phyloP scores from a whole-genome alignment of 2,797 vertebrate species.

The Melanotaenia trifasciata region DNA sequence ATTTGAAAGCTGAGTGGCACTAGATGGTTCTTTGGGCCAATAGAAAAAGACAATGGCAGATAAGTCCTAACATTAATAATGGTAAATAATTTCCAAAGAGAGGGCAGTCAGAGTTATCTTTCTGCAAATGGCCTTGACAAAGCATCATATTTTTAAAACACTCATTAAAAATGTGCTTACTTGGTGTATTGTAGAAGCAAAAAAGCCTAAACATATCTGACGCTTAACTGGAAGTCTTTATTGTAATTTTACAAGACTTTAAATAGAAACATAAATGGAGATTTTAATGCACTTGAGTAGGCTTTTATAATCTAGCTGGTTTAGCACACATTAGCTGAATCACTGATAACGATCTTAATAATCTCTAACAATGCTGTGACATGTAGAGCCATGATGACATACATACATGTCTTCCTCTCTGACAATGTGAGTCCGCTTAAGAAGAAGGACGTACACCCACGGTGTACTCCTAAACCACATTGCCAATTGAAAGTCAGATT shows the following conservation, averaged over 20 bases:
- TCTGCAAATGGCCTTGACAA: too few species aligned
- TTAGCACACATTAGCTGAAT: not conserved
- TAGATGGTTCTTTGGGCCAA: slow-evolving; percentile 4
- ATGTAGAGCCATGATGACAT: slow-evolving; percentile 1
- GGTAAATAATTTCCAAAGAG: not conserved
- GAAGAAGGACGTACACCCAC: too few species aligned
- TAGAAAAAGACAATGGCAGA: not conserved
- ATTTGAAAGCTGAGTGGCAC: slow-evolving; percentile 5
- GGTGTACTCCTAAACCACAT: too few species aligned
- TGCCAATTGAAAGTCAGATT: not conserved
- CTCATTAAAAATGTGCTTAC: slow-evolving; percentile 7
- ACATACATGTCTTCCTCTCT: not conserved
- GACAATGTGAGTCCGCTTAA: too few species aligned
- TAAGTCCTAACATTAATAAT: not conserved
- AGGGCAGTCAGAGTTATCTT: not conserved
- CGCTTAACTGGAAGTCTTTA: not conserved
- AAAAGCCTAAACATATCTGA: not conserved
- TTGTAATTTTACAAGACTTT: slow-evolving; percentile 3
- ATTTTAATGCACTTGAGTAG: not conserved
- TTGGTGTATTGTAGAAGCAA: not conserved
- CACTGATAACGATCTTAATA: slow-evolving; percentile 8
- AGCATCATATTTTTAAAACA: not conserved
- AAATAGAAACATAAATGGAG: not conserved
- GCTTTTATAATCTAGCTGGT: not conserved
- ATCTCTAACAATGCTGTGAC: slow-evolving; percentile 9